These are phyloP conservation scores for Botrylloides violaceus DNA, from an alignment of 23 tunicate species.

Conservation along the genomic window DNA sequence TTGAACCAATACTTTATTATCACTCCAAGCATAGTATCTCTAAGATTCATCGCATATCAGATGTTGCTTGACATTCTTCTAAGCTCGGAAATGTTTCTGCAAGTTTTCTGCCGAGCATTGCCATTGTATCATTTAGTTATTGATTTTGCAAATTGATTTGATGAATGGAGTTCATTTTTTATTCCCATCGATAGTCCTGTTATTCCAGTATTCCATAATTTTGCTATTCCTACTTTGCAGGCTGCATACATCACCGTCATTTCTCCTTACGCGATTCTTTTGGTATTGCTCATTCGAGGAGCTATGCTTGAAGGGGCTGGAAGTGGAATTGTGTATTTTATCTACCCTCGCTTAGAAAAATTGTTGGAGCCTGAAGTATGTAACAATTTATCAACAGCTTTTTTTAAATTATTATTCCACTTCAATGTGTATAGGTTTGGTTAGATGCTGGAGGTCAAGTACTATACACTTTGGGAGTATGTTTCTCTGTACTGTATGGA, in stretches of 20 bases:
- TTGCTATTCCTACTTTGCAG: constrained; percentile 2
- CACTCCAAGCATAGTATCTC: too few relatives aligned
- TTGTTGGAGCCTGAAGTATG: constrained; percentile 11
- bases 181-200: too few relatives aligned
- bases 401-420: neutral
- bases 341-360: constrained; percentile 24
- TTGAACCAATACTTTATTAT: too few relatives aligned
- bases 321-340: constrained; percentile 28
- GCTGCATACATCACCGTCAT: constrained; percentile 51
- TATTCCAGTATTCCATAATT: too few relatives aligned
- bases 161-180: too few relatives aligned
- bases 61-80: too few relatives aligned
- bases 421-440: constrained; percentile 72
- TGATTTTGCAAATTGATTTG: too few relatives aligned
- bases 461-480: constrained; percentile 48
- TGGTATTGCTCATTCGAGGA: constrained; percentile 41
- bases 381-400: neutral
- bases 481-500: constrained; percentile 51
- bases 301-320: constrained; percentile 57
- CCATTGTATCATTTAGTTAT: too few relatives aligned
- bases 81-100: too few relatives aligned
- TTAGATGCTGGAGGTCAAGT: constrained; percentile 74
- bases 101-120: too few relatives aligned
- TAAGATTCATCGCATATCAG: too few relatives aligned
- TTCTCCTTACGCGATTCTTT: constrained; percentile 31